Percentiles rank a stretch among this genome's conserved stretches.
These are phyloP conservation scores for Meiosimyza platycephala DNA, from an alignment of 2,888 invertebrate species.

Conservation along the genomic window DNA sequence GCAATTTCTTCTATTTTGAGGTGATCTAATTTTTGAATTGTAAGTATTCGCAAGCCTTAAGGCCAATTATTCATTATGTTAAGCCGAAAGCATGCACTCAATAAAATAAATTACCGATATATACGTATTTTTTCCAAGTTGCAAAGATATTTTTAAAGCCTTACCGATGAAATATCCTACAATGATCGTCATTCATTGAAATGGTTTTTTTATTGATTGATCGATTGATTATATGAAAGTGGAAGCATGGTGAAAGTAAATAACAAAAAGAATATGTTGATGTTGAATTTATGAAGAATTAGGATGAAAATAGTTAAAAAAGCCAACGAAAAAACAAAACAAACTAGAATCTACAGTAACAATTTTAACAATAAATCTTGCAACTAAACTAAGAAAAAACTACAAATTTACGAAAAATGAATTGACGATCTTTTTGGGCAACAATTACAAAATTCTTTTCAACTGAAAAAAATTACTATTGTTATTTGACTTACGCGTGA, in stretches of 20 bases:
- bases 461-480: conserved; percentile 11
- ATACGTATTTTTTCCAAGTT: neutral
- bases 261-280: conserved; percentile 57
- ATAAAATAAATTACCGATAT: neutral
- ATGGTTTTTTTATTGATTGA: conserved; percentile 49
- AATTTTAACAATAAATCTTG: conserved; percentile 26
- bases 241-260: conserved; percentile 63
- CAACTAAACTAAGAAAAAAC: conserved; percentile 34
- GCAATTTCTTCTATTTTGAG: no score
- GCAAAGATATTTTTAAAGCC: conserved; percentile 41
- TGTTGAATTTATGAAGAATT: conserved; percentile 48
- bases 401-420: conserved; percentile 42
- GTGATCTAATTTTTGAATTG: no score
- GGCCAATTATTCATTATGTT: neutral
- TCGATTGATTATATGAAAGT: conserved; percentile 48
- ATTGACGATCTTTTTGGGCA: conserved; percentile 46
- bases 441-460: conserved; percentile 5
- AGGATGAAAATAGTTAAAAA: conserved; percentile 25
- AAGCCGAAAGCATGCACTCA: neutral
- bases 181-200: conserved; percentile 54
- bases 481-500: conserved; percentile 71
- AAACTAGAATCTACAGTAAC: conserved; percentile 34
- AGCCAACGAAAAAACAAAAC: conserved; percentile 36
- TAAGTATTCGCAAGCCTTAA: no score
- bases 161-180: conserved; percentile 64